Conservation (phyloP, 2,888 invertebrate genomes). For the Baronia brevicornis region DNA sequence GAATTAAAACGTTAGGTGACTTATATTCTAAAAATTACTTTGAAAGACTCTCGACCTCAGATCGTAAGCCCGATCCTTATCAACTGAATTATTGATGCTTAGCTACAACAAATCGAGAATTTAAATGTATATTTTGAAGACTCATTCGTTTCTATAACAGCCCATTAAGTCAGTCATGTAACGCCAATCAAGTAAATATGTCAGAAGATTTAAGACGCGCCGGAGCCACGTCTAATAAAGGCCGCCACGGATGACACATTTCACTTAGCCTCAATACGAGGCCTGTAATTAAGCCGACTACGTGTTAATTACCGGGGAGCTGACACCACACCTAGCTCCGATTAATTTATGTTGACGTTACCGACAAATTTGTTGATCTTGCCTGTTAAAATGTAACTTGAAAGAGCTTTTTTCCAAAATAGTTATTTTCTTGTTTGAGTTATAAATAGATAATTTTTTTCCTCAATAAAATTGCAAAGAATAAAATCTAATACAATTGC, state of each 20-base stretch:
- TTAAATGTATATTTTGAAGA: too few species aligned
- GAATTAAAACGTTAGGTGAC: too few species aligned
- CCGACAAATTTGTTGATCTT: conserved; percentile 44
- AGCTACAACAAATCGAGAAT: too few species aligned
- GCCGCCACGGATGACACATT: conserved; percentile 44
- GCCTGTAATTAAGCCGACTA: conserved; percentile 53
- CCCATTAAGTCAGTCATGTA: too few species aligned
- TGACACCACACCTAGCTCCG: conserved; percentile 38
- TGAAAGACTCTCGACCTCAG: too few species aligned
- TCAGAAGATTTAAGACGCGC: conserved; percentile 8
- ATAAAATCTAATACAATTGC: too few species aligned
- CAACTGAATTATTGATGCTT: too few species aligned
- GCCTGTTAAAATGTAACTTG: conserved; percentile 29
- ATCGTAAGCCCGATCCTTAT: too few species aligned
- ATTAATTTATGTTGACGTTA: conserved; percentile 47
- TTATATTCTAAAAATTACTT: too few species aligned
- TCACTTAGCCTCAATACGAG: conserved; percentile 50
- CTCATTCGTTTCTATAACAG: too few species aligned
- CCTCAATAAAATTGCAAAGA: background rate
- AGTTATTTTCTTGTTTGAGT: conserved; percentile 17
- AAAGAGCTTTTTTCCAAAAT: too few species aligned
- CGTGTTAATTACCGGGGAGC: conserved; percentile 57
- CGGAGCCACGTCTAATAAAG: conserved; percentile 17
- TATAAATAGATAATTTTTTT: background rate
- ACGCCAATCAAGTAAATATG: too few species aligned